Evolutionary conservation across 1,140 invertebrate species (phyloP), one percentile per base, ranked within the genome.

Genomic region (Pentalonia nigronervosa): DNA sequence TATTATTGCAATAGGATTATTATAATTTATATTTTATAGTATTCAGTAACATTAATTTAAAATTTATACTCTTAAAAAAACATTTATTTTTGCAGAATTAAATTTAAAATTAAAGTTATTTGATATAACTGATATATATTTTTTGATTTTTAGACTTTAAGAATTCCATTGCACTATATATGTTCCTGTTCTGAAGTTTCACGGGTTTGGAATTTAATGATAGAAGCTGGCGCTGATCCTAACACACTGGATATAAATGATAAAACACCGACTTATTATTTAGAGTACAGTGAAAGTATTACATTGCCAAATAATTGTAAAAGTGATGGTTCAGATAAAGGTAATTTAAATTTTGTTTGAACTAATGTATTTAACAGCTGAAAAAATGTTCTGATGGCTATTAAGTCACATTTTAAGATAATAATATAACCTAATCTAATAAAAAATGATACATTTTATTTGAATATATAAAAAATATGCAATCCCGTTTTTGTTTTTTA

Each of bases 191-290:
- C 96, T 90, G 96, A 97, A 94, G 96, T 96, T 34, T 96, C 96
- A 56, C 95, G 95, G 1, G 96, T 97, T 92, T 97, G 97, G 95
- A 96, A 96, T 94, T 94, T 97, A 88, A 95, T 98, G 83, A 95
- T 97, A 93, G 95, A 96, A 84, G 96, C 96, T 60, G 97, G 97
- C 47, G 97, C 97, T 94, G 96, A 97, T 95, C 95, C 96, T 23
- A 96, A 96, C 90, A 95, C 96, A 90, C 95, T 96, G 91, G 97
- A 98, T 95, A 96, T 96, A 91, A 96, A 96, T 86, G 97, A 97
- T 50, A 96, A 96, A 94, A 96, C 97, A 14, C 96, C 97, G 0
- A 96, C 96, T 86, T 97, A 97, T 95, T 98, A 98, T 95, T 95
- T 97, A 94, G 95, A 96, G 86, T 95, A 96, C 94, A 95, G 96